Evolutionary conservation across 1,140 invertebrate species (phyloP).

Genomic region (Microplitis demolitor): DNA sequence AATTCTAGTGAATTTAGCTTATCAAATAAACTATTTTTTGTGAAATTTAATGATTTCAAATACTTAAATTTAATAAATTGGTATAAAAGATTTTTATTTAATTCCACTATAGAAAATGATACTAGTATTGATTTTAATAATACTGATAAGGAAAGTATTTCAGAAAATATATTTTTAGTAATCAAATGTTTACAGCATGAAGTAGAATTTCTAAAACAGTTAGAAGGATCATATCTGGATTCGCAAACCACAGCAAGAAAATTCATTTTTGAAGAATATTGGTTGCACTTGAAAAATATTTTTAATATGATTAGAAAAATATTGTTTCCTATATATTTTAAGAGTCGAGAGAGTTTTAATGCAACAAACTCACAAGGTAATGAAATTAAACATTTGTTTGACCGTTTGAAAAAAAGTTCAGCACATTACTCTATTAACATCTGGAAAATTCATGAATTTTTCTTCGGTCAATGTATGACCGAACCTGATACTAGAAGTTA

Average conservation of each 20-base stretch:
- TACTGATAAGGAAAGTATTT: slow-evolving; percentile 12
- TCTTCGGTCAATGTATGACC: slow-evolving; percentile 32
- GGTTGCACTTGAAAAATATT: slow-evolving; percentile 39
- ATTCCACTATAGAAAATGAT: neutral
- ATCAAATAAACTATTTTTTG: no score
- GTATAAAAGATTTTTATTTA: no score
- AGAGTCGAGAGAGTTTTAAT: slow-evolving; percentile 36
- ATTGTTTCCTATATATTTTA: slow-evolving; percentile 48
- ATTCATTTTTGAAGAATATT: slow-evolving; percentile 40
- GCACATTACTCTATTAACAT: no score
- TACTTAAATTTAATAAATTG: no score
- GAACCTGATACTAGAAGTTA: slow-evolving; percentile 41
- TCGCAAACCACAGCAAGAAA: slow-evolving; percentile 33
- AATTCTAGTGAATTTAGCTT: no score
- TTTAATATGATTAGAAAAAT: slow-evolving; percentile 49
- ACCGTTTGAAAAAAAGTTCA: no score
- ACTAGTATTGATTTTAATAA: no score
- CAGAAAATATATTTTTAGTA: slow-evolving; percentile 39
- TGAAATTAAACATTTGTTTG: no score
- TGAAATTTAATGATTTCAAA: no score
- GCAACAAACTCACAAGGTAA: neutral
- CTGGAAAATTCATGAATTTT: neutral
- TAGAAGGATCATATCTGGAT: slow-evolving; percentile 20
- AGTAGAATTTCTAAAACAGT: slow-evolving; percentile 39
- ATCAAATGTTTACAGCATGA: slow-evolving; percentile 48